These are phyloP conservation scores for Shinisaurus crocodilurus DNA, from an alignment of 2,113 vertebrate species.

Conservation along the genomic window DNA sequence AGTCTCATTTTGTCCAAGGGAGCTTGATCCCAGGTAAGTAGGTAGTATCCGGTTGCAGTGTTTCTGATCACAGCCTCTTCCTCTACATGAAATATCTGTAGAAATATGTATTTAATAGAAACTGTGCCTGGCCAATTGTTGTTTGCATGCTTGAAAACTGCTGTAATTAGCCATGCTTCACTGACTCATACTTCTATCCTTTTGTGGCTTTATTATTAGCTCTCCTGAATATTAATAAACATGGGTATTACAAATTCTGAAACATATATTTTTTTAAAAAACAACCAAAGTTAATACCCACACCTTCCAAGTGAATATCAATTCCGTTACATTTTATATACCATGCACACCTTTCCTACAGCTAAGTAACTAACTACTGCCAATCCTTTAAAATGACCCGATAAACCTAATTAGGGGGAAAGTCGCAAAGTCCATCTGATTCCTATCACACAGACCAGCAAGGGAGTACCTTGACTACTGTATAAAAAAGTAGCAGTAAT, in stretches of 20 bases:
- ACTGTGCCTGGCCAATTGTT: constrained; percentile 45
- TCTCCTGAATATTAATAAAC: constrained; percentile 71
- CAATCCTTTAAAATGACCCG: neutral
- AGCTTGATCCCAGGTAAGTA: neutral
- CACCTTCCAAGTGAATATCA: constrained; percentile 40
- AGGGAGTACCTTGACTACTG: neutral
- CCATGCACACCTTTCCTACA: neutral
- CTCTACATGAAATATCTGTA: constrained; percentile 34
- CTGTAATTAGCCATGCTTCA: constrained; percentile 71
- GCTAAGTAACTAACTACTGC: neutral
- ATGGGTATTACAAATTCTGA: constrained; percentile 54
- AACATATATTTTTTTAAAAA: neutral
- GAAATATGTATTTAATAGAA: constrained; percentile 61
- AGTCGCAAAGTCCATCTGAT: neutral
- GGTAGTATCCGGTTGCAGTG: neutral
- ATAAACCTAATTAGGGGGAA: neutral
- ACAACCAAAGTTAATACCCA: constrained; percentile 38
- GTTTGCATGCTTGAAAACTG: constrained; percentile 59
- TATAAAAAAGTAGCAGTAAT: too few species aligned
- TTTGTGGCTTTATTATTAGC: constrained; percentile 52
- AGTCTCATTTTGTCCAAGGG: neutral
- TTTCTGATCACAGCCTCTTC: constrained; percentile 50
- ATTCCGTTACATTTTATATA: constrained; percentile 10
- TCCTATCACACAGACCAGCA: neutral
- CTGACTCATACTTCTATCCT: constrained; percentile 61